These are phyloP conservation scores for Odocoileus hemionus DNA, from an alignment of 2,113 vertebrate genomes.

Conservation along the genomic window DNA sequence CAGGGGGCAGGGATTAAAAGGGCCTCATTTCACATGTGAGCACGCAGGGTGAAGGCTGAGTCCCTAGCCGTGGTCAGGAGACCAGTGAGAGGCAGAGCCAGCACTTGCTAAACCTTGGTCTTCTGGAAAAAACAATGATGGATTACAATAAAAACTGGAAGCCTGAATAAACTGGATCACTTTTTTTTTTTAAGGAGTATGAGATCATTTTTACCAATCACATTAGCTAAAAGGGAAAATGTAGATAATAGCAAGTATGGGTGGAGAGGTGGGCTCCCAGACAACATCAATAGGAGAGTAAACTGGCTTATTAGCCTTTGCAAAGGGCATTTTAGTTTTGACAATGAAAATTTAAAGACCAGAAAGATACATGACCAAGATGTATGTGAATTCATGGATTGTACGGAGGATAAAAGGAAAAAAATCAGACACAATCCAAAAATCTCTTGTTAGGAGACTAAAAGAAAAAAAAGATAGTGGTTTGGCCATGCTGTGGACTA, in stretches of 20 bases:
- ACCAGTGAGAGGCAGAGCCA: background rate
- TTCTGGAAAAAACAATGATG: background rate
- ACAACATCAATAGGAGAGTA: background rate
- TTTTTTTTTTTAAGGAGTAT: background rate
- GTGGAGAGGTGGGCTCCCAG: background rate
- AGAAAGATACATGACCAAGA: background rate
- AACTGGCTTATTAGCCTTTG: background rate
- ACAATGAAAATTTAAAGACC: background rate
- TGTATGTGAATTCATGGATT: background rate
- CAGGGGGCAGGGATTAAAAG: background rate
- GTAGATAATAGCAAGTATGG: background rate
- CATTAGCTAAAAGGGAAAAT: background rate
- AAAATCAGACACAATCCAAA: background rate
- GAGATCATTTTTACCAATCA: background rate
- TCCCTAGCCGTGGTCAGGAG: background rate
- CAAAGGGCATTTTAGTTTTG: background rate
- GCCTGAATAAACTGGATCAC: background rate
- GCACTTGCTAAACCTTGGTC: background rate
- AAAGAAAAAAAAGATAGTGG: background rate
- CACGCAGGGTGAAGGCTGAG: background rate
- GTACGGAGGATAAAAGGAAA: background rate
- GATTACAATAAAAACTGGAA: background rate
- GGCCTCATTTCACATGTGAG: conserved; percentile 43
- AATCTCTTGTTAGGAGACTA: background rate
- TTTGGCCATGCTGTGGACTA: background rate